Base-by-base conservation (phyloP, 30 jellyfish, hydroid and myxozoan species). In the Cassiopea andromeda region DNA sequence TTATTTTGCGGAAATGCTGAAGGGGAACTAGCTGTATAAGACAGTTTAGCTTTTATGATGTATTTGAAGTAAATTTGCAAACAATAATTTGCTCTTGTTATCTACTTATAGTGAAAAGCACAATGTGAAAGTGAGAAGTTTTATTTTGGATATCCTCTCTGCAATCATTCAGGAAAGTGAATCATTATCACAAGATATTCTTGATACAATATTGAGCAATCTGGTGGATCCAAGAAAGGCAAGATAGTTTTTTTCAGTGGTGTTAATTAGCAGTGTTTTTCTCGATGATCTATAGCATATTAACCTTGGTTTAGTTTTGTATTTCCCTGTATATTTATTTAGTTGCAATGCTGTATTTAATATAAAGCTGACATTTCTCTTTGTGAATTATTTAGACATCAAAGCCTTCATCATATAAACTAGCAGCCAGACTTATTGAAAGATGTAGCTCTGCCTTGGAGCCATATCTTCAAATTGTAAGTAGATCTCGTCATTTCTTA, bases 401-500 rank as follows among this genome's bases (percentile, higher is more conserved):
- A 27, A 88, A 83, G 60, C 83, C 87, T 8, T 97, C 88, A 54
- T 84, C 98, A 0, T 95, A 91, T 72, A 60, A 95, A 77, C 75
- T 95, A 71, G 98, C 98, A 27, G 81, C 96, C 45, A 93, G 83
- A 78, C 75, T 95, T 67, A 73, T 95, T 44, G 97, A 91, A 49
- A 90, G 94, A 91, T 84, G 97, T 84, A 92, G 97, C 60, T 54
- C 99, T 46, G 60, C 99, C 15, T 2, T 95, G 81, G 99, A 95
- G 75, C 99, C 99, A 1, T 95, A 95, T 75, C 74, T 95, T 60
- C 99, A 95, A 81, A 87, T 94, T 80, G 98, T 93, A 66, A 74
- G 97, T 66, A 14, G 2, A 10, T 54, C 12, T 3, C 77, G 9
- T 47, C 66, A 19, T 13, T 87, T 18, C 43, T 19, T 18, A 18